Evolutionary conservation across 2,888 invertebrate genomes (phyloP), one percentile per base, ranked within the genome.

Genomic region (Malthinus seriepunctatus): DNA sequence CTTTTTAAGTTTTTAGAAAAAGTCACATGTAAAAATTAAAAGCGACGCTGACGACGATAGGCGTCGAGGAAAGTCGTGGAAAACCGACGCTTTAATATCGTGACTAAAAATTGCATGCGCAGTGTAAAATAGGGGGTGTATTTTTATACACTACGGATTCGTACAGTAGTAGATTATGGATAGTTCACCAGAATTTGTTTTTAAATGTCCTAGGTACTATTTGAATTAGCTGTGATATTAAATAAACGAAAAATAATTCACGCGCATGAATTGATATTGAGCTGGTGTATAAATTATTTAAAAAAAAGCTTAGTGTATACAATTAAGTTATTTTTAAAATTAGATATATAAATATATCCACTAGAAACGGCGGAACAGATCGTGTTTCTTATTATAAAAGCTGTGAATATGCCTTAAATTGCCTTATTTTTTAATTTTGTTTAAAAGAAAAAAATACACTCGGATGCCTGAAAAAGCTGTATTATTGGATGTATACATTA

Each of bases 391-490:
- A 45, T 56, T 60, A 55, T 51, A 60, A 52, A 63, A 54, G 60
- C 50, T 55, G 58, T 54, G 32, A 59, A 60, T 51, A 59, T 62
- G 63, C 65, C 62, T 65, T 63, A 65, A 62, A 60, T 60, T 65
- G 65, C 63, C 65, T 65, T 65, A 63, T 62, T 60, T 63, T 63
- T 62, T 46, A 57, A 54, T 65, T 39, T 53, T 23, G 49, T 45
- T 48, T 63, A 60, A 59, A 33, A 50, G 9, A 10, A 37, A 46
- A 51, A 11, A 32, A 42, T 44, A 42, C 54, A 59, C 33, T 42
- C 39, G 38, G 47, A 44, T 33, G 44, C 53, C 53, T 58, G 49
- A 32, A 51, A 37, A 5, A 23, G 23, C 23, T 5, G 23, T 23
- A 23, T 23, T 23, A 23, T 23, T 23, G 23, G 23, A 23, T 5